Evolutionary conservation across 2,888 invertebrate species (phyloP), one percentile per base, ranked within the genome.

Genomic region (Epirrhoe alternata): DNA sequence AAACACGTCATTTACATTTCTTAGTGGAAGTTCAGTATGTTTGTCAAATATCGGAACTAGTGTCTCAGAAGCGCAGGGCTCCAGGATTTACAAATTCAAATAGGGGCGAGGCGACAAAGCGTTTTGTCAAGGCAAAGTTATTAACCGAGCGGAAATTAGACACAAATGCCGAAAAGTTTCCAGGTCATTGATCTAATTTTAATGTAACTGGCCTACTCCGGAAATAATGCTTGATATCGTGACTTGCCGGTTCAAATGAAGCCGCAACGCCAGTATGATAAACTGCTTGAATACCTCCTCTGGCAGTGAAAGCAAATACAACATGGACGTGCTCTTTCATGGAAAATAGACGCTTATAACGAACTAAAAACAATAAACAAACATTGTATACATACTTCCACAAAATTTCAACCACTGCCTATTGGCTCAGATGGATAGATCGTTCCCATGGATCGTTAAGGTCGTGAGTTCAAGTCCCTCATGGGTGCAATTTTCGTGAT

Each of bases 81-180:
- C 30, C 24, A 59, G 42, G 30, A 59, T 84, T 49, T 78, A 77
- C 79, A 79, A 82, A 84, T 82, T 82, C 79, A 80, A 82, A 81
- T 78, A 83, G 74, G 75, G 73, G 79, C 77, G 78, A 74, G 69
- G 76, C 76, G 73, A 82, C 85, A 82, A 85, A 84, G 81, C 84
- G 73, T 86, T 83, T 79, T 78, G 82, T 85, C 81, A 81, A 81
- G 77, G 78, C 73, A 64, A 79, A 79, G 80, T 83, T 84, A 83
- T 83, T 83, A 80, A 83, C 81, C 74, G 70, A 68, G 64, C 75
- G 83, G 84, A 86, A 86, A 86, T 85, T 84, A 84, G 79, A 81
- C 78, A 76, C 79, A 75, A 79, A 81, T 77, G 74, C 70, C 76
- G 75, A 77, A 74, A 79, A 80, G 71, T 76, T 80, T 82, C 77